Evolutionary conservation across 2,797 vertebrate species (phyloP).

Genomic region (Hydrolagus colliei): DNA sequence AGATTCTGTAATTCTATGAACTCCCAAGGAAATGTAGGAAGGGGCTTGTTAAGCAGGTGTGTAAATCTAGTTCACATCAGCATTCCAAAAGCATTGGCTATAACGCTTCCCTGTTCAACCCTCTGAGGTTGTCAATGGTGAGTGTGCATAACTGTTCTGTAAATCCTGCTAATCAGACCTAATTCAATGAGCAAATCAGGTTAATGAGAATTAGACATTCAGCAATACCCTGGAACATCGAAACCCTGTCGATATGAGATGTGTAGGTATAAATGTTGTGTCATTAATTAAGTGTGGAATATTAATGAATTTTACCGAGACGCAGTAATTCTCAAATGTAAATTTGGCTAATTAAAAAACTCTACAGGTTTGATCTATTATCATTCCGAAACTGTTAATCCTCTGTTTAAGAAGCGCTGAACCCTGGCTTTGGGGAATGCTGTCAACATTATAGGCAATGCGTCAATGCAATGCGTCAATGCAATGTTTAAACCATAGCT

Average conservation of each 20-base stretch:
- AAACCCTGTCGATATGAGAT: neutral
- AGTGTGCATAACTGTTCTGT: neutral
- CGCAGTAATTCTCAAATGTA: neutral
- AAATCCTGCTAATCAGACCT: neutral
- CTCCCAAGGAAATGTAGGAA: no score
- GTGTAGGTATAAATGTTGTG: neutral
- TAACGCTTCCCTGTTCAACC: neutral
- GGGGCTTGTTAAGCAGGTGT: no score
- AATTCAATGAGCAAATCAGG: slow-evolving; percentile 6
- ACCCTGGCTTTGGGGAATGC: no score
- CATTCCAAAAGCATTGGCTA: no score
- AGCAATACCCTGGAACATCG: neutral
- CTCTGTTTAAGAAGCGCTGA: neutral
- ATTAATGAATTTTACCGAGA: neutral
- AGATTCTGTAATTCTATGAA: no score
- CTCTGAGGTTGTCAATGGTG: neutral
- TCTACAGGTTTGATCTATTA: neutral
- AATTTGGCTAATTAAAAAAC: neutral
- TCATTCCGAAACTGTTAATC: neutral
- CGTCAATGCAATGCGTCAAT: no score
- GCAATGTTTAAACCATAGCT: no score
- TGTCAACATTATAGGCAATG: no score
- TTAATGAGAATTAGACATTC: neutral
- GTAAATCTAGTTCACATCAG: no score
- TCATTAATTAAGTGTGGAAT: neutral